phyloP scores from a whole-genome alignment of 2,113 vertebrate species.

The Pachycephala philippinensis region DNA sequence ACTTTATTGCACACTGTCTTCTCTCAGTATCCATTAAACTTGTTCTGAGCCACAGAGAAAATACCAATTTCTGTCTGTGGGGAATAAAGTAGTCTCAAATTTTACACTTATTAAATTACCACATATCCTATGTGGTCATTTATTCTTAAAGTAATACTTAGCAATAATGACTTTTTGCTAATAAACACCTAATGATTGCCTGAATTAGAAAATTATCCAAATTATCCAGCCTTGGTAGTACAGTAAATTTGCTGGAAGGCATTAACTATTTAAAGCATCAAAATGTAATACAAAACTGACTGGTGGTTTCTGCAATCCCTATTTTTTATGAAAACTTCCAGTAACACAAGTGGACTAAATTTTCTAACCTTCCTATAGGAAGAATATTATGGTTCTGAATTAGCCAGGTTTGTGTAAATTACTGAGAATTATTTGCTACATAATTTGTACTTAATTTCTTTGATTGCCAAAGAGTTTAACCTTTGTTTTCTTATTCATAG shows the following conservation, averaged over 20 bases:
- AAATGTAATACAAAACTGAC: neutral
- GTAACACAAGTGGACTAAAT: neutral
- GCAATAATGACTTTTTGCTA: conserved; percentile 51
- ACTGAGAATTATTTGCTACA: neutral
- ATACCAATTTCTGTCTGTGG: conserved; percentile 19
- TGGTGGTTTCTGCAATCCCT: neutral
- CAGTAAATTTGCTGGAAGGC: conserved; percentile 30
- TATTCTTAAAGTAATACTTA: conserved; percentile 44
- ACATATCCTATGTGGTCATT: conserved; percentile 35
- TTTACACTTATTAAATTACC: conserved; percentile 52
- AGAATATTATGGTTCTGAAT: neutral
- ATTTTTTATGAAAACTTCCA: neutral
- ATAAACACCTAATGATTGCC: conserved; percentile 45
- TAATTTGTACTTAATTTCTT: neutral
- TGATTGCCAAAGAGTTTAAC: neutral
- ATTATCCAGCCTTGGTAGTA: conserved; percentile 27
- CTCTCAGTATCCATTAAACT: conserved; percentile 37
- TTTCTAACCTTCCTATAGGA: neutral
- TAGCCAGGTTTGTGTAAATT: neutral
- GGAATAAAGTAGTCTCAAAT: conserved; percentile 41
- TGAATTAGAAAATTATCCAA: conserved; percentile 47
- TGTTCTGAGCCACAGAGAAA: conserved; percentile 31
- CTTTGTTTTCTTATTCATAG: neutral
- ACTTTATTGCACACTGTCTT: conserved; percentile 35
- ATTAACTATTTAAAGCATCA: conserved; percentile 35